Evolutionary conservation across 2,888 invertebrate species (phyloP), one percentile per base, ranked within the genome.

Genomic region (Idaea straminata): DNA sequence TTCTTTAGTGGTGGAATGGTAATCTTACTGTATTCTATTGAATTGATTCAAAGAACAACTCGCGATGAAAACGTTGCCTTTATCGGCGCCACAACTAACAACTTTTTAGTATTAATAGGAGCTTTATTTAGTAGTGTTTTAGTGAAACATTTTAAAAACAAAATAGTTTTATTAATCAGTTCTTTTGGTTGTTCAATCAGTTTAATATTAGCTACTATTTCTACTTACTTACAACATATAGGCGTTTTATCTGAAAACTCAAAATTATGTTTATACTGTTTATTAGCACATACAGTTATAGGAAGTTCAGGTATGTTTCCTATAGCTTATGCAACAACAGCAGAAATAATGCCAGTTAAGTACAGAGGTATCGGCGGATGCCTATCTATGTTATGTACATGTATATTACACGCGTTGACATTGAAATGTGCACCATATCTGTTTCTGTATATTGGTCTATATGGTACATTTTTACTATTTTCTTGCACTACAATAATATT

Each of bases 301-400:
- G 38, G 10, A 5, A 58, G 61, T 57, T 15, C 61, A 13, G 64
- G 66, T 16, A 36, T 38, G 10, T 15, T 38, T 10, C 7, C 62
- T 13, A 36, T 66, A 16, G 58, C 59, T 0, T 62, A 38, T 25
- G 38, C 60, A 4, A 47, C 64, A 47, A 58, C 63, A 15, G 34
- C 66, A 5, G 66, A 66, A 15, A n/a, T 66, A 15, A 64, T 66
- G 62, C 69, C 69, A 7, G 65, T 69, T 0, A 69, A 67, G 38
- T 62, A 69, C n/a, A 63, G 66, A 35, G 67, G 67, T 0, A 5
- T 67, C 15, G 65, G 67, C 13, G 67, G 69, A 4, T 61, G 59
- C 4, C 15, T 65, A 10, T 64, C 60, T 36, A 64, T 67, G 1
- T 61, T 69, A 13, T 61, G 35, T 25, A 36, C 57, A 6, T 61